These are phyloP conservation scores for Eupithecia pulchellata DNA, from an alignment of 2,888 invertebrate genomes.

Conservation along the genomic window DNA sequence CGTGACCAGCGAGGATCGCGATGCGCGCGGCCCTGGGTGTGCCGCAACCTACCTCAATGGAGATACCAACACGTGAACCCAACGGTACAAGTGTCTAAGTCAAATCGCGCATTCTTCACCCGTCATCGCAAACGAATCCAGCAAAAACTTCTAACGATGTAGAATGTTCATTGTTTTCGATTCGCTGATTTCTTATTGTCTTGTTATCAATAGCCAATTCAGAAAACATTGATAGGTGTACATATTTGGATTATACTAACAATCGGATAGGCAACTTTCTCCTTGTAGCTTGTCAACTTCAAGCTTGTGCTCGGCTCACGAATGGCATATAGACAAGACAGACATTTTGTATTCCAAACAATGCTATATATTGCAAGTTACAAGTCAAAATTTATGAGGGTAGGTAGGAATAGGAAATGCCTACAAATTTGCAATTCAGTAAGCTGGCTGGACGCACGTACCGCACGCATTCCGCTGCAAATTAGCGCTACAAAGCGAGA, in stretches of 20 bases:
- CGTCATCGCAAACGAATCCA: constrained; percentile 45
- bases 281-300: constrained; percentile 40
- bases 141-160: constrained; percentile 41
- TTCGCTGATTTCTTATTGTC: constrained; percentile 12
- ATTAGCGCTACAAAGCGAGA: constrained; percentile 60
- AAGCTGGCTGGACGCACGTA: constrained; percentile 48
- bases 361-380: constrained; percentile 32
- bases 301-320: constrained; percentile 32
- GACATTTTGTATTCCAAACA: constrained; percentile 44
- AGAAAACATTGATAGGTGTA: constrained; percentile 14
- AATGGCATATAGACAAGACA: constrained; percentile 40
- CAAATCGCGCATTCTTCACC: constrained; percentile 64
- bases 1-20: constrained; percentile 84
- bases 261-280: constrained; percentile 49
- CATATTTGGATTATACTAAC: constrained; percentile 41
- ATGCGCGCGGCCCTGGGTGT: constrained; percentile 81
- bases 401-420: constrained; percentile 34
- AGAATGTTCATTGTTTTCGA: constrained; percentile 21
- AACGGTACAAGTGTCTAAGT: constrained; percentile 79
- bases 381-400: constrained; percentile 41
- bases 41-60: constrained; percentile 73
- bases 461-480: constrained; percentile 58
- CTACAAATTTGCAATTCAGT: constrained; percentile 50
- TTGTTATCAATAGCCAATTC: constrained; percentile 32
- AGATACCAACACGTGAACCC: constrained; percentile 79